Base-by-base conservation (phyloP, 2,113 vertebrate genomes). In the Macroglossus sobrinus region DNA sequence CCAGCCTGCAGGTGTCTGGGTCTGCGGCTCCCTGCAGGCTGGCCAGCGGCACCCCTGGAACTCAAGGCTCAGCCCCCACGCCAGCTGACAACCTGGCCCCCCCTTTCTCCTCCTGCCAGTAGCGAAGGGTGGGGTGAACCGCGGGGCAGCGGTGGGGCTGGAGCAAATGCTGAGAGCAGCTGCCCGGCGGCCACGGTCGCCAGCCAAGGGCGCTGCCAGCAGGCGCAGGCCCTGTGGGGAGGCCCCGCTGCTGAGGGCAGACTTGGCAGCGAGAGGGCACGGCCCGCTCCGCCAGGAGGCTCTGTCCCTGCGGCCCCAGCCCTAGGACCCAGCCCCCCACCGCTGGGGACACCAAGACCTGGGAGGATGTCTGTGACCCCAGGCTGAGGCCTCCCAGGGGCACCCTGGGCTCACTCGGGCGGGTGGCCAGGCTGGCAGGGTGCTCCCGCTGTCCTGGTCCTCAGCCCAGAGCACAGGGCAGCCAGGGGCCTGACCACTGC, bases 401-500 rank as follows among this genome's bases (percentile, higher is more conserved):
- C 18, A 59, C 82, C 68, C 53, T 21, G 69, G 38, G 68, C 24
- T 45, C 43, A 50, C 40, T 63, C 35, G 3, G 40, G 53, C 30
- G 12, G 40, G 53, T 21, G 12, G 64, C 43, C 9, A 12, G 35
- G 61, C 43, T 4, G 6, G 26, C 18, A n/a, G n/a, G 26, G 10
- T 0, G 15, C 35, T n/a, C 19, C 33, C 50, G 28, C 68, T 16
- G 11, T 78, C 43, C 55, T 47, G 68, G 55, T 47, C 26, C 86
- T 80, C 71, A 22, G 78, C 45, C 33, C 24, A 2, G 8, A 61
- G 19, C 30, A 12, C 24, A 11, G 19, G 16, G 59, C 26, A 19
- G 74, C 71, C 82, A 74, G 55, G 26, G 89, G 38, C 12, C 45
- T 3, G 26, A 33, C n/a, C 61, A n/a, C 84, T 84, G 88, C 89